Conservation (phyloP, 2,888 invertebrate genomes). For the Carcina quercana region DNA sequence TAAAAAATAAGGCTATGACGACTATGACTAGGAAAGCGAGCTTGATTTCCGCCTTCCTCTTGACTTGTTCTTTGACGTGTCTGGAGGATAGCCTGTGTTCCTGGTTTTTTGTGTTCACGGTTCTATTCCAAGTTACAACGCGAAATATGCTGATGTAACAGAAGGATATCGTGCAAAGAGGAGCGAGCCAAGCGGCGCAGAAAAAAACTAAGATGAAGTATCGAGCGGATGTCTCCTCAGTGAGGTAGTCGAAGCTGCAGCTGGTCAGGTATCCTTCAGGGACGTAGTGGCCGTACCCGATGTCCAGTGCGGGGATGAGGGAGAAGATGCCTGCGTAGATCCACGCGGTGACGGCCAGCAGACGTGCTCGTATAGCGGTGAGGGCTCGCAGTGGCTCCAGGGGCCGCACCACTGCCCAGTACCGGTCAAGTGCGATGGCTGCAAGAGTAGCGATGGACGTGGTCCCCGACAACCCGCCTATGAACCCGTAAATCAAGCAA, state of each 20-base stretch:
- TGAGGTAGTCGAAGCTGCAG: slow-evolving; percentile 90
- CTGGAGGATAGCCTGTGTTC: slow-evolving; percentile 68
- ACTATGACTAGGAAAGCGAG: slow-evolving; percentile 79
- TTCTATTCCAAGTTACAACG: slow-evolving; percentile 74
- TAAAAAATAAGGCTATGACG: slow-evolving; percentile 83
- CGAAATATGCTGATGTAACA: slow-evolving; percentile 83
- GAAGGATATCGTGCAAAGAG: slow-evolving; percentile 80
- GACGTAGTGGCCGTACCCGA: slow-evolving; percentile 84
- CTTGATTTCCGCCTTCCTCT: slow-evolving; percentile 81
- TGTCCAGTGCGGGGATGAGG: slow-evolving; percentile 78
- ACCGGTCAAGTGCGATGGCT: slow-evolving; percentile 87
- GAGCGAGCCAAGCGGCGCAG: slow-evolving; percentile 83
- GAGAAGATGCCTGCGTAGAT: slow-evolving; percentile 81
- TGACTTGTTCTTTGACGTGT: slow-evolving; percentile 76
- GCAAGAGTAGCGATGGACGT: slow-evolving; percentile 87
- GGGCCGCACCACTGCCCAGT: slow-evolving; percentile 87
- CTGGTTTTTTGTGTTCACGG: slow-evolving; percentile 53
- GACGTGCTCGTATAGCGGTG: slow-evolving; percentile 75
- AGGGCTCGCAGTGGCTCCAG: slow-evolving; percentile 79
- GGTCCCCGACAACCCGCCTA: slow-evolving; percentile 87
- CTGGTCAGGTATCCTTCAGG: slow-evolving; percentile 90
- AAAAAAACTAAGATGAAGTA: slow-evolving; percentile 85
- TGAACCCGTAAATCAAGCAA: slow-evolving; percentile 85
- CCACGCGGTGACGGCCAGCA: slow-evolving; percentile 81
- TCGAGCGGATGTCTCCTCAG: slow-evolving; percentile 74